Percentiles rank a stretch among this genome's conserved stretches.
Conservation (phyloP, 1,140 invertebrate genomes). For the Saccostrea cuccullata region DNA sequence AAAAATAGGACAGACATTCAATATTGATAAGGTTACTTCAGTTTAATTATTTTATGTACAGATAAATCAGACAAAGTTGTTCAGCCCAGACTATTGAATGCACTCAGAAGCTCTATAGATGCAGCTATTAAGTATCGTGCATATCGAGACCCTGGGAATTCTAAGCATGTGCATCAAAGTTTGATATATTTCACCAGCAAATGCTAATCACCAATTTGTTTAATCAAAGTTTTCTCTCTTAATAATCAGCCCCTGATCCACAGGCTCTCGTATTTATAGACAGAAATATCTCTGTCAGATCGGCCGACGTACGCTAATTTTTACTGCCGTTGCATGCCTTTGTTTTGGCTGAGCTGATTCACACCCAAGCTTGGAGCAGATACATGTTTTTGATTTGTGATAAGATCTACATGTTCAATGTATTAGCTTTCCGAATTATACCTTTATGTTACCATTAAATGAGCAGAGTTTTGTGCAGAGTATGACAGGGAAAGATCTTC, state of each 20-base stretch:
- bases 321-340: conserved; percentile 2
- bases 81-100: too few relatives aligned
- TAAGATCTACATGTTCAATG: background rate
- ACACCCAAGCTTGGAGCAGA: background rate
- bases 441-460: background rate
- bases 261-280: background rate
- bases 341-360: background rate
- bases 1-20: too few relatives aligned
- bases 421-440: background rate
- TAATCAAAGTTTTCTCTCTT: conserved; percentile 21
- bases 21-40: too few relatives aligned
- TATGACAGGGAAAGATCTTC: background rate
- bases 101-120: too few relatives aligned
- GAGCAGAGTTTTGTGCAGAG: background rate
- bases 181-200: conserved; percentile 4
- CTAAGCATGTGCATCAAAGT: background rate
- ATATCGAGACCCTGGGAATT: background rate
- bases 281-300: background rate
- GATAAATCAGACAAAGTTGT: too few relatives aligned
- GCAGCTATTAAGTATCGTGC: too few relatives aligned
- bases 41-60: too few relatives aligned
- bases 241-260: background rate
- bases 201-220: conserved; percentile 25
- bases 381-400: background rate
- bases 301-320: background rate